A percentile compares a stretch with the other conserved stretches of the same genome.
Conservation (phyloP, 2,888 invertebrate species). For the Biston betularia region DNA sequence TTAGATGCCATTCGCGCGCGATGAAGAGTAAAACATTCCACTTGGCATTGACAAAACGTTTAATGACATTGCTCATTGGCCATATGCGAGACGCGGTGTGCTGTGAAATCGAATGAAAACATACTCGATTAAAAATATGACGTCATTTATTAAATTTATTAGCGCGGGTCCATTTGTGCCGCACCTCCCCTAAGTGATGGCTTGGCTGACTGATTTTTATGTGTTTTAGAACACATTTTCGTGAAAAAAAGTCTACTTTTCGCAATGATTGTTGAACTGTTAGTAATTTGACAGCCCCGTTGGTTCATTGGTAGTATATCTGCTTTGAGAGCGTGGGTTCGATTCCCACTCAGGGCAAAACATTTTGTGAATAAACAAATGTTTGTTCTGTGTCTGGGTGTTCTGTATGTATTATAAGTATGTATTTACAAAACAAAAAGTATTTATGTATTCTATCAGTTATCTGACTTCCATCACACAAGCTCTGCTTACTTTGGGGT, state of each 20-base stretch:
- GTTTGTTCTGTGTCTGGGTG: too few species aligned
- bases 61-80: conserved; percentile 37
- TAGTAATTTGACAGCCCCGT: too few species aligned
- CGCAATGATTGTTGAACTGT: too few species aligned
- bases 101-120: conserved; percentile 53
- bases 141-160: conserved; percentile 50
- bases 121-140: conserved; percentile 50
- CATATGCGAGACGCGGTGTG: conserved; percentile 45
- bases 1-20: neutral
- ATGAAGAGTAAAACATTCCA: conserved; percentile 5
- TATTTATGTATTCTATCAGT: too few species aligned
- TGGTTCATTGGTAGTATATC: too few species aligned
- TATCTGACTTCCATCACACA: too few species aligned
- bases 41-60: conserved; percentile 45
- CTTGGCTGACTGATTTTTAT: conserved; percentile 43
- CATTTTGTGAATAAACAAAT: too few species aligned
- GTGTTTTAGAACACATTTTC: conserved; percentile 22
- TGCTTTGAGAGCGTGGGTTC: too few species aligned
- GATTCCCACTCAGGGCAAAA: too few species aligned
- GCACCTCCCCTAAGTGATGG: conserved; percentile 47
- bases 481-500: too few species aligned
- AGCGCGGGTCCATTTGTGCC: conserved; percentile 49
- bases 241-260: conserved; percentile 31
- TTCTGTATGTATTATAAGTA: too few species aligned
- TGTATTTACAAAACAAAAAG: too few species aligned